Evolutionary conservation across 1,140 invertebrate species (phyloP).

Genomic region (Archivesica marissinica): DNA sequence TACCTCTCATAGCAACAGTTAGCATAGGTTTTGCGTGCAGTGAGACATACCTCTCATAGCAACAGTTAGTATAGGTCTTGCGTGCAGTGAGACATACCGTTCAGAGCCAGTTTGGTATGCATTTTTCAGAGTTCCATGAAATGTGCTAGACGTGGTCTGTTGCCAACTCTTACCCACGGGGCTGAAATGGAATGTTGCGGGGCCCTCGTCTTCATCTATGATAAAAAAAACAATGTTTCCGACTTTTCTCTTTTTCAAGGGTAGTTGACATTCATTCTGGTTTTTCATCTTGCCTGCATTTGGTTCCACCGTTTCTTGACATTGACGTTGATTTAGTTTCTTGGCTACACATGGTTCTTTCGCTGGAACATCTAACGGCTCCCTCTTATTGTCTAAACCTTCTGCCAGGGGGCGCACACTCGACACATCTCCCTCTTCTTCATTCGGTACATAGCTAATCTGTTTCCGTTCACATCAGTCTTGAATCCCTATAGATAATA

Average conservation of each 20-base stretch:
- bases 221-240: too few relatives aligned
- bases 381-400: neutral
- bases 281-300: neutral
- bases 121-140: slow-evolving; percentile 12
- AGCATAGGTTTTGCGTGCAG: neutral
- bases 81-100: neutral
- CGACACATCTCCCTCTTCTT: neutral
- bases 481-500: neutral
- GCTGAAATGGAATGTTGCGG: neutral
- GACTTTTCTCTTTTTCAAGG: neutral
- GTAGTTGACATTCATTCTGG: neutral
- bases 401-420: neutral
- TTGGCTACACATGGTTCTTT: neutral
- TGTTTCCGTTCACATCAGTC: neutral
- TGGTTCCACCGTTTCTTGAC: neutral
- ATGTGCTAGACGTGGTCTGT: neutral
- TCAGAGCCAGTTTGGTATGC: neutral
- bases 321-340: neutral
- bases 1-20: neutral
- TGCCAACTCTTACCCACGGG: neutral
- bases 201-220: neutral
- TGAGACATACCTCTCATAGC: neutral
- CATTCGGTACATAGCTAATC: neutral
- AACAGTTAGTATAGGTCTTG: neutral
- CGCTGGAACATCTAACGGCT: neutral